A percentile compares a stretch with the other conserved stretches of the same genome.
phyloP scores from a whole-genome alignment of 1,140 invertebrate species.

The Helicoverpa zea region DNA sequence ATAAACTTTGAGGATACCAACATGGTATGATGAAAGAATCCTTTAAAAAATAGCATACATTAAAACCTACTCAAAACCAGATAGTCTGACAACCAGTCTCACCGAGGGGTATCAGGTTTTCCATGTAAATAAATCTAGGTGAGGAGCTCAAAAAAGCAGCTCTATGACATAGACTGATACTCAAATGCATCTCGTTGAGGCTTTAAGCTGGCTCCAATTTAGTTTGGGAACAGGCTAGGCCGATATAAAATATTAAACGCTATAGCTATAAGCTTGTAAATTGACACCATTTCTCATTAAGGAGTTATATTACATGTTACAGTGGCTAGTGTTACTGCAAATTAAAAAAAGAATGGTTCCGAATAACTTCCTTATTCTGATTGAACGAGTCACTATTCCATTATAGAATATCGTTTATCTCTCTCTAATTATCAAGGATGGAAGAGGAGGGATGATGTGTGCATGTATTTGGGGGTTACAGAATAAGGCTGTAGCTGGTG shows the following conservation, averaged over 20 bases:
- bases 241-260: no score
- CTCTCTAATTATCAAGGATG: not conserved
- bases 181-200: no score
- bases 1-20: not conserved
- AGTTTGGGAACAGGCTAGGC: no score
- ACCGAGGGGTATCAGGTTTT: no score
- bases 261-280: constrained; percentile 4
- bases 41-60: no score
- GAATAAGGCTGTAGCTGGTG: constrained; percentile 4
- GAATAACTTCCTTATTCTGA: constrained; percentile 63
- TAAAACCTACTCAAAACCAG: no score
- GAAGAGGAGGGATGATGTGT: not conserved
- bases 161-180: no score
- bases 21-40: no score
- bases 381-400: constrained; percentile 28
- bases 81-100: no score
- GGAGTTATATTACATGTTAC: constrained; percentile 59
- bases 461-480: not conserved
- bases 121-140: no score
- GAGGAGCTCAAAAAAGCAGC: no score
- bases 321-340: constrained; percentile 65
- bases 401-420: constrained; percentile 12
- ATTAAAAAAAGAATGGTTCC: constrained; percentile 66
- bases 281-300: constrained; percentile 24
- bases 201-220: no score